Conservation (phyloP, 2,113 vertebrate species). For the Xiphophorus maculatus region DNA sequence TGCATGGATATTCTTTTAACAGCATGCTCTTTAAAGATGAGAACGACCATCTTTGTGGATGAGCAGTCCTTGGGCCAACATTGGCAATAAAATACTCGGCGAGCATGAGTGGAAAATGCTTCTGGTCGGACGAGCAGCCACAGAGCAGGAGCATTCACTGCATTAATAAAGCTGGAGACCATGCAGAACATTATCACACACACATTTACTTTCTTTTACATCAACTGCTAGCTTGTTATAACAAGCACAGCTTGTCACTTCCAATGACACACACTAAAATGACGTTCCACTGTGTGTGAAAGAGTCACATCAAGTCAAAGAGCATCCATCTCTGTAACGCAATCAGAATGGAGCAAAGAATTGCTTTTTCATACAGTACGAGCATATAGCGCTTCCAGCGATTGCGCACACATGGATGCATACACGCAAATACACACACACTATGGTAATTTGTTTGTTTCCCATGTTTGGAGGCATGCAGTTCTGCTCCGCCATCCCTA, state of each 20-base stretch:
- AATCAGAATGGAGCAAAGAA: conserved; percentile 65
- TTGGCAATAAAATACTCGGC: conserved; percentile 44
- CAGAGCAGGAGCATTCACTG: conserved; percentile 37
- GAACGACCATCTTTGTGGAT: conserved; percentile 18
- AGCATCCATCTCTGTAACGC: conserved; percentile 60
- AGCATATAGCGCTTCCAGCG: conserved; percentile 39
- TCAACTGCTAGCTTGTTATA: conserved; percentile 47
- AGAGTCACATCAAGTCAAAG: conserved; percentile 49
- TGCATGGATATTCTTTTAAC: conserved; percentile 7
- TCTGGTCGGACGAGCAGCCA: conserved; percentile 71
- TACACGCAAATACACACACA: conserved; percentile 31
- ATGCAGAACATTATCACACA: conserved; percentile 43
- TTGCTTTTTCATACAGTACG: conserved; percentile 60
- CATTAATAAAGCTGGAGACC: conserved; percentile 46
- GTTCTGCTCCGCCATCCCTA: conserved; percentile 73
- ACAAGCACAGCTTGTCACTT: conserved; percentile 61
- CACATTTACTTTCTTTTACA: conserved; percentile 39
- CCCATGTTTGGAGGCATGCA: conserved; percentile 72
- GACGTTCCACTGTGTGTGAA: conserved; percentile 27
- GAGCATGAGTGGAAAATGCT: conserved; percentile 50
- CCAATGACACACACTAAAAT: conserved; percentile 52
- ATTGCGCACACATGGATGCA: conserved; percentile 14
- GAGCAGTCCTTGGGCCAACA: conserved; percentile 32
- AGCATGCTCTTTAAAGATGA: not conserved
- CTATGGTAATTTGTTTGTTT: conserved; percentile 72